phyloP scores from a whole-genome alignment of 2,888 invertebrate genomes.

The Synergus gifuensis region DNA sequence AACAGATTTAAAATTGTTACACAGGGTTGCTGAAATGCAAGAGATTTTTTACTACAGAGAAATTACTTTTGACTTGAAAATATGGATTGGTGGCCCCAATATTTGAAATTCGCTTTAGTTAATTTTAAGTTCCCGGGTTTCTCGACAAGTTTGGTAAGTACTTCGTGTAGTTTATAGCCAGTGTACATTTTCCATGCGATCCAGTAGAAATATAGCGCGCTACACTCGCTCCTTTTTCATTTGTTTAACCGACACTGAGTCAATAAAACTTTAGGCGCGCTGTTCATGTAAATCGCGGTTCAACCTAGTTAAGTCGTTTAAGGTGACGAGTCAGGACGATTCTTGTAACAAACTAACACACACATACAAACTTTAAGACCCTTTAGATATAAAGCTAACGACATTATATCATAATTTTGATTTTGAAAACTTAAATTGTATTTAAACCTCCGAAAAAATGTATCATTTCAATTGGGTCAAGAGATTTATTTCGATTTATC shows the following conservation, averaged over 20 bases:
- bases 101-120: not conserved
- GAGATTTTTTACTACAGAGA: no score
- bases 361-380: not conserved
- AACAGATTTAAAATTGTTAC: no score
- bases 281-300: conserved; percentile 26
- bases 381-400: not conserved
- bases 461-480: not conserved
- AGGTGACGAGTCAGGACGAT: conserved; percentile 28
- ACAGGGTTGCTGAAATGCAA: no score
- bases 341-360: conserved; percentile 19
- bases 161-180: conserved; percentile 1
- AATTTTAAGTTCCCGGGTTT: not conserved
- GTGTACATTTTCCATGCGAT: conserved; percentile 34
- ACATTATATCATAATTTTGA: not conserved
- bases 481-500: not conserved
- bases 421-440: not conserved
- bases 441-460: not conserved
- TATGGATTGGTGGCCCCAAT: not conserved
- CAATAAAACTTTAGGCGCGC: conserved; percentile 39
- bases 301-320: conserved; percentile 32
- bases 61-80: not conserved
- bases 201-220: not conserved
- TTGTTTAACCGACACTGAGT: conserved; percentile 33
- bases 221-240: conserved; percentile 27
- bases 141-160: conserved; percentile 20